phyloP scores from a whole-genome alignment of 1,140 invertebrate genomes.

The Pseudomyrmex cubaensis region DNA sequence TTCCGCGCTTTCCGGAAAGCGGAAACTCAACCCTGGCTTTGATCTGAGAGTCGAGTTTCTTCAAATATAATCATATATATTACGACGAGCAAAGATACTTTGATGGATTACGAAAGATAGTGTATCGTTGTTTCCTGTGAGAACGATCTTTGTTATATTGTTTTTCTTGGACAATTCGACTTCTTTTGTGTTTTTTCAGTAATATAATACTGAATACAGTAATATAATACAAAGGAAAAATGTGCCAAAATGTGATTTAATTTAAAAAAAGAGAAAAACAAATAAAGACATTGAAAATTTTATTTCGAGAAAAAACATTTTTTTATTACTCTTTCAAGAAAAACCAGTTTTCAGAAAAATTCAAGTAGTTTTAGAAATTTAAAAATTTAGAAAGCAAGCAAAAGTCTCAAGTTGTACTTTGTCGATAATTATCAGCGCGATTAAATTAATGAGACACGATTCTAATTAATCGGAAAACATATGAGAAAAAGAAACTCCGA shows the following conservation, averaged over 20 bases:
- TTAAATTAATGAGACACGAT: no score
- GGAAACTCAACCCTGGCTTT: not conserved
- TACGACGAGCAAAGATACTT: not conserved
- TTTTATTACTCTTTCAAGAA: not conserved
- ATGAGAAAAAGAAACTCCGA: not conserved
- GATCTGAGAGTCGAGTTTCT: not conserved
- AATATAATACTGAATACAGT: constrained; percentile 2
- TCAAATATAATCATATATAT: not conserved
- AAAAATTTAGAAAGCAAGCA: no score
- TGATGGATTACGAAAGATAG: not conserved
- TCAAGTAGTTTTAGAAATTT: no score
- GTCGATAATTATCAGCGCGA: no score
- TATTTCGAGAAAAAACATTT: not conserved
- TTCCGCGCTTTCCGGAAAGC: not conserved
- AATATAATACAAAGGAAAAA: not conserved
- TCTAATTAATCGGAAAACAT: no score
- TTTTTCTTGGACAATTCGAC: not conserved
- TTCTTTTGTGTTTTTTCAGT: not conserved
- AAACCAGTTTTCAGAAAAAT: no score
- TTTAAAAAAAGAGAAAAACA: not conserved
- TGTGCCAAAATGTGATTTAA: not conserved
- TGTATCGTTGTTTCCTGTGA: not conserved
- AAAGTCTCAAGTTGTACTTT: no score
- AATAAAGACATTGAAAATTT: no score
- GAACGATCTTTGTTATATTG: not conserved